Evolutionary conservation across 92 coral and sea anemone genomes (phyloP).

Genomic region (Nematostella vectensis): DNA sequence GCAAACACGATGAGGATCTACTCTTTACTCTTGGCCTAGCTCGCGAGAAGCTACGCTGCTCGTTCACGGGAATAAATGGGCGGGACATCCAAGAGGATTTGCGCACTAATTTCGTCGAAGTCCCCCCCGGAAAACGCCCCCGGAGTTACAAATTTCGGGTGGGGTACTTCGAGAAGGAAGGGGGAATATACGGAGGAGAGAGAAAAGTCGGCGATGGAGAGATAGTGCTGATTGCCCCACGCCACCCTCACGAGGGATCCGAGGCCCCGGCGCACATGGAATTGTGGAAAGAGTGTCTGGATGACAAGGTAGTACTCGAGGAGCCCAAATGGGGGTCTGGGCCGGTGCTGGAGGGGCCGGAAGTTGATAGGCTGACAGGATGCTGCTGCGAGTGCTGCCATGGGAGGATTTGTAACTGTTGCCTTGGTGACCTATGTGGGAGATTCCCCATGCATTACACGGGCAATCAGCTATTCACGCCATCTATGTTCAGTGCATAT

Average conservation of each 20-base stretch:
- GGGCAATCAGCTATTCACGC: constrained; percentile 65
- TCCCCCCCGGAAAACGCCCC: constrained; percentile 57
- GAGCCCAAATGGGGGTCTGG: constrained; percentile 68
- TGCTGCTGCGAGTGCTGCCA: constrained; percentile 91
- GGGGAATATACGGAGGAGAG: constrained; percentile 13
- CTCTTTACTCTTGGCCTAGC: constrained; percentile 40
- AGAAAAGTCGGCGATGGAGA: constrained; percentile 80
- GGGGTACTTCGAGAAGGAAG: constrained; percentile 45
- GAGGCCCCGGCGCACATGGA: constrained; percentile 6
- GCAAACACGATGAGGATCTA: constrained; percentile 15
- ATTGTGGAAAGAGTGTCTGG: constrained; percentile 35
- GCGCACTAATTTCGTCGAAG: constrained; percentile 38
- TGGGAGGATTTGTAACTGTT: constrained; percentile 15
- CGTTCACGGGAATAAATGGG: constrained; percentile 64
- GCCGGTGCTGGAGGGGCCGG: constrained; percentile 55
- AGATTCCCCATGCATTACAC: constrained; percentile 72
- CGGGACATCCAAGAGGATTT: constrained; percentile 74
- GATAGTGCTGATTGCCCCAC: constrained; percentile 51
- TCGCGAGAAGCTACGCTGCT: constrained; percentile 63
- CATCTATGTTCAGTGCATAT: constrained; percentile 61
- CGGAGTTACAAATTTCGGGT: constrained; percentile 78
- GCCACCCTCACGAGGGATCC: constrained; percentile 67
- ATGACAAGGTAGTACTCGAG: constrained; percentile 52
- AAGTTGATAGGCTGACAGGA: constrained; percentile 65
- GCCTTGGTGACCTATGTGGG: constrained; percentile 43